Evolutionary conservation across 2,797 vertebrate species (phyloP).

Genomic region (Orientallactaga sibirica): DNA sequence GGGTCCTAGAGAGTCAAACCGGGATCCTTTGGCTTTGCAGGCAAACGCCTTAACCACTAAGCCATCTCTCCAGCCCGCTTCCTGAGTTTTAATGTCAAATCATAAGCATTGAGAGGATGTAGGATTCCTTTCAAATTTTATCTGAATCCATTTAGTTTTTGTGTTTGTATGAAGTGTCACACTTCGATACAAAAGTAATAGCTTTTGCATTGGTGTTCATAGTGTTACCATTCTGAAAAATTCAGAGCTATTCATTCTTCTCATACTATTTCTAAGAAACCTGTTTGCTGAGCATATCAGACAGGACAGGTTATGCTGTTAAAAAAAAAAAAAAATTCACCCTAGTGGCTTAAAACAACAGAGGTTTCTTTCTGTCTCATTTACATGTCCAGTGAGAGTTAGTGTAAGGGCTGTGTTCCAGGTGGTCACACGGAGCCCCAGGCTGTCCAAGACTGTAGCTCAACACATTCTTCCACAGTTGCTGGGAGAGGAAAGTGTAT

Average conservation of each 20-base stretch:
- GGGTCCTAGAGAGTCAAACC: too few species aligned
- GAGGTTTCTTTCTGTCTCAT: slow-evolving; percentile 35
- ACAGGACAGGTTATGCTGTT: not conserved
- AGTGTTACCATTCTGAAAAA: slow-evolving; percentile 32
- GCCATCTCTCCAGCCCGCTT: too few species aligned
- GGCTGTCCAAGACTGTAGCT: not conserved
- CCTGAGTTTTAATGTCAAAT: not conserved
- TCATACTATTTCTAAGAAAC: slow-evolving; percentile 26
- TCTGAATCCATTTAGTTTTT: slow-evolving; percentile 14
- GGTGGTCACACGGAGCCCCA: not conserved
- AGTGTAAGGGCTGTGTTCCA: not conserved
- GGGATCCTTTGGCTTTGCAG: too few species aligned
- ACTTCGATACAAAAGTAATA: slow-evolving; percentile 6
- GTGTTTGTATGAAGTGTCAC: not conserved
- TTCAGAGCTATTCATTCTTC: slow-evolving; percentile 17
- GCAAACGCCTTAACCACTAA: too few species aligned
- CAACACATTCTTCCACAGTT: not conserved
- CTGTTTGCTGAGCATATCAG: slow-evolving; percentile 28
- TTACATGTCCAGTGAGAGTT: not conserved
- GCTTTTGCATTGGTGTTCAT: not conserved
- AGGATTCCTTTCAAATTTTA: not conserved
- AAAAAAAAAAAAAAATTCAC: not conserved
- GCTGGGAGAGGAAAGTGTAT: not conserved
- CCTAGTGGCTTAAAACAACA: slow-evolving; percentile 42
- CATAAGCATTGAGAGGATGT: slow-evolving; percentile 13